These are phyloP conservation scores for Euzetes globulus DNA, from an alignment of 2,888 invertebrate species.

Conservation along the genomic window DNA sequence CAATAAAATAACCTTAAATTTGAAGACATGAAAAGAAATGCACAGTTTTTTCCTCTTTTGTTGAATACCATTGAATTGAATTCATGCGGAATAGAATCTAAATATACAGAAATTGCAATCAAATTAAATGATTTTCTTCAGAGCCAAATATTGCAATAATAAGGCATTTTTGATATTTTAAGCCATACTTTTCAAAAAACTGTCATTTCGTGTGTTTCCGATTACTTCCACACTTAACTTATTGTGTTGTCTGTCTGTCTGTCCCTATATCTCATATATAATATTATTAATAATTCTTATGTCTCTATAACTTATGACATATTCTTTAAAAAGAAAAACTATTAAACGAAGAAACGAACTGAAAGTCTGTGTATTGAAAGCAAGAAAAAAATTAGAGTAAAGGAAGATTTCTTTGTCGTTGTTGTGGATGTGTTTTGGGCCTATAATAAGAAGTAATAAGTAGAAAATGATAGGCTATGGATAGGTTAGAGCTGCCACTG, in stretches of 20 bases:
- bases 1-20: neutral
- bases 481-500: neutral
- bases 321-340: neutral
- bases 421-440: neutral
- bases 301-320: neutral
- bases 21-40: neutral
- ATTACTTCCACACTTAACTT: neutral
- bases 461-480: slow-evolving; percentile 7
- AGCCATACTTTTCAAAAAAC: neutral
- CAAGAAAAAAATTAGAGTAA: neutral
- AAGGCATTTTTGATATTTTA: neutral
- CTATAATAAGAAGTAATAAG: neutral
- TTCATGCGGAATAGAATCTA: neutral
- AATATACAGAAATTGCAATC: neutral
- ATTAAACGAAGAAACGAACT: neutral
- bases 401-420: no score
- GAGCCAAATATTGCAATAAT: neutral
- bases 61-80: neutral
- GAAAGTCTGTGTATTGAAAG: neutral
- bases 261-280: neutral
- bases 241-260: slow-evolving; percentile 1
- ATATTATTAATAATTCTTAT: neutral
- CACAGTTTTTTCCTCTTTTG: neutral
- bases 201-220: neutral
- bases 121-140: neutral